Conservation (phyloP, 2,113 vertebrate genomes). For the Leuciscus idus region DNA sequence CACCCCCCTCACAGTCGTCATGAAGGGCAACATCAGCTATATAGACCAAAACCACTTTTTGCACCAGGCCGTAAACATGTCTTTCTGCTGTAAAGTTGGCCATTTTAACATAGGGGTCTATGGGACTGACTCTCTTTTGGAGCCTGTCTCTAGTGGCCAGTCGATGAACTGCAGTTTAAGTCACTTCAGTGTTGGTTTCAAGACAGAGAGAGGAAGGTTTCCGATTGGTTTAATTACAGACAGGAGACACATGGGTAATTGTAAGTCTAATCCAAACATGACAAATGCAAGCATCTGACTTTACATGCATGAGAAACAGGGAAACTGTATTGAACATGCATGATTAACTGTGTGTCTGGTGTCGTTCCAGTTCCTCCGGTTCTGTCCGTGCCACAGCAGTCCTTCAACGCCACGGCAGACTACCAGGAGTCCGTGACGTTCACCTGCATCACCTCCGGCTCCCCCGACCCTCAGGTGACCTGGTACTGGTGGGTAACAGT, state of each 20-base stretch:
- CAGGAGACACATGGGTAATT: neutral
- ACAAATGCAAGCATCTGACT: neutral
- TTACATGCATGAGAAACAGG: neutral
- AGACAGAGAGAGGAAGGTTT: too few relatives aligned
- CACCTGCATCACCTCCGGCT: conserved; percentile 86
- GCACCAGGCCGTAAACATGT: too few relatives aligned
- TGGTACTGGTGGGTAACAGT: conserved; percentile 86
- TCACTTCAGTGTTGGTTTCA: too few relatives aligned
- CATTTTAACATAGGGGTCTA: too few relatives aligned
- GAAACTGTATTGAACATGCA: neutral
- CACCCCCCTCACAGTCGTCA: too few relatives aligned
- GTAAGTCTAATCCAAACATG: neutral
- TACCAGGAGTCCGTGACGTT: conserved; percentile 87
- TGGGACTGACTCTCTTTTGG: too few relatives aligned
- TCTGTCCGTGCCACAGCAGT: conserved; percentile 83
- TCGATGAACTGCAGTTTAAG: too few relatives aligned
- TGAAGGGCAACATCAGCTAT: too few relatives aligned
- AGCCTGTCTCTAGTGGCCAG: too few relatives aligned
- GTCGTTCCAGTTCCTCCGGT: conserved; percentile 84
- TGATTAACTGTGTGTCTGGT: conserved; percentile 9
- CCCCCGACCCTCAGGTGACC: conserved; percentile 85
- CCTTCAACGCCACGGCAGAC: conserved; percentile 93
- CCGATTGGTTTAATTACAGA: too few relatives aligned
- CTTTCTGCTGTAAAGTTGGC: too few relatives aligned
- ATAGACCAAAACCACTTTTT: too few relatives aligned